Evolutionary conservation across 2,113 vertebrate genomes (phyloP).

Genomic region (Ursus arctos): DNA sequence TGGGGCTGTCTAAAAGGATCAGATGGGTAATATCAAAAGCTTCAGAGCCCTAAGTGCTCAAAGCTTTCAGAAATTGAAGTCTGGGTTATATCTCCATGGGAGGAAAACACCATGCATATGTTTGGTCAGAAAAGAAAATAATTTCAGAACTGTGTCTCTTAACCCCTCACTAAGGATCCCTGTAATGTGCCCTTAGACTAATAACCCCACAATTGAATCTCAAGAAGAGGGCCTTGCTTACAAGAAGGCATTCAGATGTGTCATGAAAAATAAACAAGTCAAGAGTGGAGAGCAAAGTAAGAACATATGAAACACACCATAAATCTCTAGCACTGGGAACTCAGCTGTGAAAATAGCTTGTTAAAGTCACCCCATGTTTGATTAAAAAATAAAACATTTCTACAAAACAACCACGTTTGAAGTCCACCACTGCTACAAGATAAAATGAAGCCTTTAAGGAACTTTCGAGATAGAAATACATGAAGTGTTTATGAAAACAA

Average conservation of each 20-base stretch:
- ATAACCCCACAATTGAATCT: constrained; percentile 56
- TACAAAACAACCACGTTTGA: constrained; percentile 65
- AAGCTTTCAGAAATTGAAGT: constrained; percentile 61
- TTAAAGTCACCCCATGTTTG: constrained; percentile 45
- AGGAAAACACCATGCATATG: constrained; percentile 52
- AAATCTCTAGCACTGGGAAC: constrained; percentile 63
- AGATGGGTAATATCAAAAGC: neutral
- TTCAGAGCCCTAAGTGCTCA: neutral
- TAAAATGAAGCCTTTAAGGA: constrained; percentile 72
- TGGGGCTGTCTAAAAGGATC: neutral
- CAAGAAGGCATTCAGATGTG: constrained; percentile 76
- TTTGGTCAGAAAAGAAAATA: constrained; percentile 68
- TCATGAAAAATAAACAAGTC: constrained; percentile 78
- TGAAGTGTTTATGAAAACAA: constrained; percentile 42
- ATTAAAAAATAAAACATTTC: constrained; percentile 77
- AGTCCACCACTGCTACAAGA: constrained; percentile 60
- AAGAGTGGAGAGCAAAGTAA: constrained; percentile 58
- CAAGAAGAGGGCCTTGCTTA: constrained; percentile 57
- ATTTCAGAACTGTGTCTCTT: constrained; percentile 34
- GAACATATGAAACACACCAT: constrained; percentile 57
- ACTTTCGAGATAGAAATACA: constrained; percentile 39
- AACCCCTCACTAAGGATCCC: constrained; percentile 54
- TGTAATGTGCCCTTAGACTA: constrained; percentile 29
- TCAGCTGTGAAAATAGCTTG: constrained; percentile 79
- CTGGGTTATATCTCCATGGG: constrained; percentile 43